Evolutionary conservation across 2,888 invertebrate species (phyloP), one percentile per base, ranked within the genome.

Genomic region (Tanytarsus gracilentus): DNA sequence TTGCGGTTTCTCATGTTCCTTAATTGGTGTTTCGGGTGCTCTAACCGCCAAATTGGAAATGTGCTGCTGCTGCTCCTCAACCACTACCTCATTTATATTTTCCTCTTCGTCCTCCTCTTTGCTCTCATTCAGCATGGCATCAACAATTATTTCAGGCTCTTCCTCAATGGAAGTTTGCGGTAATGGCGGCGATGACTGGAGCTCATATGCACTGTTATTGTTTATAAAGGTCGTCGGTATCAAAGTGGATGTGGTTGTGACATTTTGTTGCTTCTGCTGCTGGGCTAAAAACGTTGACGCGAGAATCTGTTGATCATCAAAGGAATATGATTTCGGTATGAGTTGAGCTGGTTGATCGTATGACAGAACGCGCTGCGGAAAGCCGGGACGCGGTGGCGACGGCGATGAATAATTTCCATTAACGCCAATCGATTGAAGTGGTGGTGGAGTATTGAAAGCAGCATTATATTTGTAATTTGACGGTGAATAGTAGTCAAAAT

Each of bases 301-400:
- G n/a, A 58, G 16, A 30, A 9, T 58, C 23, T 44, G 26, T 6
- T 58, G 55, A 4, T 55, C 48, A 9, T 48, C 29, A 29, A 44
- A 48, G 14, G 40, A 27, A 27, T 26, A 56, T 25, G 55, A 39
- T 55, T 39, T 55, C 18, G 33, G 56, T 9, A 29, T 11, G 5
- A 18, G 27, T 9, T 25, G 16, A 11, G 52, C 16, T n/a, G 8
- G 27, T n/a, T 48, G 29, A 18, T 21, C 36, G 16, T 21, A 25
- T 8, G 58, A 21, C 18, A 58, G 21, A 30, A 58, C 23, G n/a
- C 58, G 3, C 77, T 91, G 90, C 63, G 92, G 92, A 76, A 92
- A 92, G 14, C 92, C 93, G 52, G 92, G 92, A 66, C 90, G 78
- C 44, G 89, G 87, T 63, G 87, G 83, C 71, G 76, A 79, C 63